These are phyloP conservation scores for Tenthredo scrophulariae DNA, from an alignment of 2,888 invertebrate species.

Conservation along the genomic window DNA sequence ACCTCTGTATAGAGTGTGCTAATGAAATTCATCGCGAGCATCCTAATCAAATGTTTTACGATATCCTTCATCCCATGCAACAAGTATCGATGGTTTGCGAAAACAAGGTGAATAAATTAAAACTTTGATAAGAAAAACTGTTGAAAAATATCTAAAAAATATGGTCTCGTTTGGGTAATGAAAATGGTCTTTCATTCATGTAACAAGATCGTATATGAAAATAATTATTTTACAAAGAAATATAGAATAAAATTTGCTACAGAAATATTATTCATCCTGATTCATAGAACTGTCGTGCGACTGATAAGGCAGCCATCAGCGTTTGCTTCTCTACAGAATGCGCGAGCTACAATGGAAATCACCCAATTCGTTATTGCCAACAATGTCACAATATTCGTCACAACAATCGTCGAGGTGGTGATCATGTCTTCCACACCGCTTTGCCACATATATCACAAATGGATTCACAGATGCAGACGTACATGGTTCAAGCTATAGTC, in stretches of 20 bases:
- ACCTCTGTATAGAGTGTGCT: conserved; percentile 97
- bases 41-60: conserved; percentile 91
- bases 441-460: conserved; percentile 93
- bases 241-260: background rate
- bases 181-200: background rate
- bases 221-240: background rate
- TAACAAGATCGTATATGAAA: background rate
- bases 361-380: conserved; percentile 95
- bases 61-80: conserved; percentile 95
- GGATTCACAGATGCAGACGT: conserved; percentile 94
- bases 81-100: conserved; percentile 97
- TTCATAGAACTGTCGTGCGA: conserved; percentile 92
- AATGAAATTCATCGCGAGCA: conserved; percentile 94
- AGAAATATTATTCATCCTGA: background rate
- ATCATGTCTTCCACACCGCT: conserved; percentile 94
- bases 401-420: conserved; percentile 91
- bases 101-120: conserved; percentile 86
- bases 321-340: conserved; percentile 99
- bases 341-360: conserved; percentile 96
- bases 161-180: background rate
- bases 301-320: conserved; percentile 94
- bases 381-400: conserved; percentile 95
- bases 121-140: conserved; percentile 32
- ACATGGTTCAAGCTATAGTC: conserved; percentile 96
- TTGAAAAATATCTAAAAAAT: conserved; percentile 3